Base-by-base conservation (phyloP, 2,797 vertebrate genomes). In the Syncerus caffer region DNA sequence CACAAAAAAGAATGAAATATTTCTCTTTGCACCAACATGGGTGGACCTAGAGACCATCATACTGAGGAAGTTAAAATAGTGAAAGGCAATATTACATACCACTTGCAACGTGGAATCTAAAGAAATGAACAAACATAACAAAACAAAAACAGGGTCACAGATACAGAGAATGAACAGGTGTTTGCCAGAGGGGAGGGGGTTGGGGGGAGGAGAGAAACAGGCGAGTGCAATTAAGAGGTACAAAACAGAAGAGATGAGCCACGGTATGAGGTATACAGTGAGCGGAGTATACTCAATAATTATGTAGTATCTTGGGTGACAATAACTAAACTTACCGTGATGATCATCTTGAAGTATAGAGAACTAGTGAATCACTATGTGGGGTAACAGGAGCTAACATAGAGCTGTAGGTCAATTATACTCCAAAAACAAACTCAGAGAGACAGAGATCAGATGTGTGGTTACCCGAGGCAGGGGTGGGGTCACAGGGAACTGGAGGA, bases 231-330 rank as follows among this genome's bases (percentile, higher is more conserved):
- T 42, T 25, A 13, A 71, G 67, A 25, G 34, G 67, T 13, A 13
- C 21, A 13, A 23, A 38, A 3, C 34, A 7, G 21, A 71, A 71
- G n/a, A 38, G 34, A 23, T 1, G 34, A 71, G 21, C 23, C 67
- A 21, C 1, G 1, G 34, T 13, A 23, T 13, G n/a, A 38, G 3
- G 21, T 13, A 7, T 1, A 3, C 67, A 71, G 34, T 12, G 19
- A 38, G 67, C 19, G 34, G 34, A 21, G 17, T 0, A 12, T 2
- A 38, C 4, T 2, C 67, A 42, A 3, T 23, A 25, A 25, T 23
- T 12, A 71, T 23, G 14, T 16, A 50, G 14, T 29, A 31, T 17
- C 27, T 47, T 78, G 29, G 7, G 45, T 17, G 76, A 50, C 42
- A 78, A 14, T 76, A 47, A 19, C 76, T 27, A 29, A 29, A 29